These are phyloP conservation scores for Sphenopsis melanotis DNA, from an alignment of 2,797 vertebrate species.

Conservation along the genomic window DNA sequence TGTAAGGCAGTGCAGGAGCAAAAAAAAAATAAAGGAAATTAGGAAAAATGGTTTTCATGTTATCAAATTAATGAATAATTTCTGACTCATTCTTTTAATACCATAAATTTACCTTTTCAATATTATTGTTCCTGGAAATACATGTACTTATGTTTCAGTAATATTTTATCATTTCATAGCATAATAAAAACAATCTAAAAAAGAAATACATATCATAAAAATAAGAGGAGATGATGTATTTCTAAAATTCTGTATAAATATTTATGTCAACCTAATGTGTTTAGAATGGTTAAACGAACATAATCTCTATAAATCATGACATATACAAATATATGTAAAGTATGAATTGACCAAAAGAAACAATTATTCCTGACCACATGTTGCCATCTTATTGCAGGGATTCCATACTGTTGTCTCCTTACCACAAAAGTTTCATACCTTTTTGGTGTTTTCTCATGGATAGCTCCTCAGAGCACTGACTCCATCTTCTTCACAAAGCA, in stretches of 20 bases:
- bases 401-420: too few relatives aligned
- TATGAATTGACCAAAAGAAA: neutral
- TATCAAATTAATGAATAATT: neutral
- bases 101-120: neutral
- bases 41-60: neutral
- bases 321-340: neutral
- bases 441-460: rapidly evolving
- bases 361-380: neutral
- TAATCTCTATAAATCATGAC: neutral
- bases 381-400: too few relatives aligned
- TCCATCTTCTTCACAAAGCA: too few relatives aligned
- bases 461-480: rapidly evolving
- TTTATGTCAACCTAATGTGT: neutral
- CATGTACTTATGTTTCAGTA: neutral
- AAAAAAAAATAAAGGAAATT: neutral
- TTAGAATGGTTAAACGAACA: neutral
- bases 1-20: neutral
- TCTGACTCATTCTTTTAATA: neutral
- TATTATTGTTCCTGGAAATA: neutral
- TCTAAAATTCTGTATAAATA: neutral
- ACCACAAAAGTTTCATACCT: too few relatives aligned
- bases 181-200: neutral
- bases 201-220: neutral
- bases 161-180: neutral
- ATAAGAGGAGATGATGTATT: neutral